These are phyloP conservation scores for Neodiprion virginianus DNA, from an alignment of 1,140 invertebrate species.

Conservation along the genomic window DNA sequence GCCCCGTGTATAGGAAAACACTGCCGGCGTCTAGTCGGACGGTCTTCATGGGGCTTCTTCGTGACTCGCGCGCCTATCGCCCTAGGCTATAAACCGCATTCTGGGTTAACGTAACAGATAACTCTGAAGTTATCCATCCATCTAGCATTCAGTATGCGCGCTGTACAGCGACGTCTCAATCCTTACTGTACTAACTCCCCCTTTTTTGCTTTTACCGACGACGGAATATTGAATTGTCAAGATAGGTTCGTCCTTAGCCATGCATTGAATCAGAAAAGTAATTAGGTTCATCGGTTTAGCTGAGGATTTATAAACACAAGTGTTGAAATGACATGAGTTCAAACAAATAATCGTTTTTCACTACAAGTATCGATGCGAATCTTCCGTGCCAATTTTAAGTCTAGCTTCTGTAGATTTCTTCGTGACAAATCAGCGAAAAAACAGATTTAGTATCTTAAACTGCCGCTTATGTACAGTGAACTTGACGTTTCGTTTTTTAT, in stretches of 20 bases:
- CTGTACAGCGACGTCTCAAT: neutral
- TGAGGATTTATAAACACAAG: too few relatives aligned
- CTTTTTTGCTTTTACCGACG: neutral
- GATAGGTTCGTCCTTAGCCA: neutral
- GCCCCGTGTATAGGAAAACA: neutral
- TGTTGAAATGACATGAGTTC: too few relatives aligned
- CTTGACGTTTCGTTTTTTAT: neutral
- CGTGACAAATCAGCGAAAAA: too few relatives aligned
- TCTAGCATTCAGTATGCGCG: neutral
- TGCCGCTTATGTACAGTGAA: too few relatives aligned
- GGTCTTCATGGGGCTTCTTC: neutral
- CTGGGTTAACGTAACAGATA: slow-evolving; percentile 3
- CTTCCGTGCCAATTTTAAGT: neutral
- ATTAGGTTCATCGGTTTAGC: too few relatives aligned
- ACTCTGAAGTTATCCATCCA: slow-evolving; percentile 5
- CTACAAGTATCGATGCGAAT: neutral
- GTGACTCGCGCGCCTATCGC: slow-evolving; percentile 1
- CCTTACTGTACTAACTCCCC: neutral
- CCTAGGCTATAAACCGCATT: neutral
- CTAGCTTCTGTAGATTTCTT: neutral
- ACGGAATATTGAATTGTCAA: neutral
- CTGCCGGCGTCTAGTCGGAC: neutral
- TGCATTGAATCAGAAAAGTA: too few relatives aligned
- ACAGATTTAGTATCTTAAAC: too few relatives aligned
- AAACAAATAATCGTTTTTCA: too few relatives aligned